Evolutionary conservation across 2,797 vertebrate genomes (phyloP), one percentile per base, ranked within the genome.

Genomic region (Parambassis ranga): DNA sequence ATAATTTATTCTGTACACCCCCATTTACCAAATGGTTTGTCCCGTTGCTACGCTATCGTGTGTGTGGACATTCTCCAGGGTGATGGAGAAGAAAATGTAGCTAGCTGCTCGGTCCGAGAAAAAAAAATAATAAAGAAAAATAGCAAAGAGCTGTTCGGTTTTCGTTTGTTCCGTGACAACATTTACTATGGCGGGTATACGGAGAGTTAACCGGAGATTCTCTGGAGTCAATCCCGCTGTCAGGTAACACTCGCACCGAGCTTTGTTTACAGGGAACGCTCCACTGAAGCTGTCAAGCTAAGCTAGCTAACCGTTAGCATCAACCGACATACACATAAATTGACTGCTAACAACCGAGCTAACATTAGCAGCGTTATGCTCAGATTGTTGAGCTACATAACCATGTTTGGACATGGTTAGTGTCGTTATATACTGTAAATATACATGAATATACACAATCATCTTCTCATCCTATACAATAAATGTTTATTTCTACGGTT

Each of bases 161-260:
- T 36, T 31, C 19, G 13, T 19, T 13, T 48, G 10, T 9, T 50
- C 22, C 11, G 50, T 26, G 19, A 59, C 19, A n/a, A 15, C 23
- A 2, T 16, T 35, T 5, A 42, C 47, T 16, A 93, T 93, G 92
- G 83, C 91, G 15, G 79, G 82, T 22, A 53, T 92, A 28, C 72
- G 88, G 55, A 89, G 76, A 50, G 83, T 85, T 6, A 88, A 85
- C 58, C 90, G 86, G 2, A 90, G 86, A 58, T 52, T 85, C 6
- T 83, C 84, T 22, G 80, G 84, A 35, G 72, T 91, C 65, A 91
- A 84, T 57, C 80, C 91, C 10, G 86, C 87, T 7, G 90, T 93
- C 80, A 92, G 93, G 93, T 94, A 91, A 65, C 6, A 56, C 31
- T 30, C 24, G 42, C 35, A 14, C 36, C 27, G 8, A 38, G 13